Conservation (phyloP, 2,888 invertebrate genomes). For the Lathronympha strigana region DNA sequence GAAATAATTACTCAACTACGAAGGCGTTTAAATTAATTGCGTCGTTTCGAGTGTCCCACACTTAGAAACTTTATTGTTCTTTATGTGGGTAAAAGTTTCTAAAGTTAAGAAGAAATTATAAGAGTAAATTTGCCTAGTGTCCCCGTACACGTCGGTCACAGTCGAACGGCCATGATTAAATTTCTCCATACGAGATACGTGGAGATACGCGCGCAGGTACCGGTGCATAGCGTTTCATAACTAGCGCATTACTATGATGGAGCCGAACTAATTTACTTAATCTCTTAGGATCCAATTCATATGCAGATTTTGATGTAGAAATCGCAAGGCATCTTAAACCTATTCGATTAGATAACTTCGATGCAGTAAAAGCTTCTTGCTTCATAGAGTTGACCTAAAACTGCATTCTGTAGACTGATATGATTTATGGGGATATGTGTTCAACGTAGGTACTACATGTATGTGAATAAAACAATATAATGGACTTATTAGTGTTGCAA, state of each 20-base stretch:
- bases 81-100: constrained; percentile 40
- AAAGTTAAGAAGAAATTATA: constrained; percentile 39
- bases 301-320: constrained; percentile 33
- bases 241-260: constrained; percentile 38
- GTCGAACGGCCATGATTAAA: constrained; percentile 39
- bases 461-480: constrained; percentile 9
- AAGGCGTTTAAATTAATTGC: constrained; percentile 56
- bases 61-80: constrained; percentile 40
- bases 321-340: constrained; percentile 28
- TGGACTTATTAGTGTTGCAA: constrained; percentile 17
- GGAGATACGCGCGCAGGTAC: constrained; percentile 33
- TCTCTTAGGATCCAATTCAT: constrained; percentile 36
- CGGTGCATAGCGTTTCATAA: constrained; percentile 42
- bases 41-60: constrained; percentile 41
- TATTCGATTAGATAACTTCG: constrained; percentile 22
- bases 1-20: constrained; percentile 62
- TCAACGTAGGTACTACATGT: background rate
- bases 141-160: constrained; percentile 40
- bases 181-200: constrained; percentile 39
- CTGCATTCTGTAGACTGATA: background rate
- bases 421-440: constrained; percentile 1
- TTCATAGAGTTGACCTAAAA: background rate
- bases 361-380: constrained; percentile 1
- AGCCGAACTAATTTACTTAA: constrained; percentile 41
- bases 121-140: constrained; percentile 39